A percentile compares a stretch with the other conserved stretches of the same genome.
phyloP scores from a whole-genome alignment of 2,113 vertebrate genomes.

The Addax nasomaculatus region DNA sequence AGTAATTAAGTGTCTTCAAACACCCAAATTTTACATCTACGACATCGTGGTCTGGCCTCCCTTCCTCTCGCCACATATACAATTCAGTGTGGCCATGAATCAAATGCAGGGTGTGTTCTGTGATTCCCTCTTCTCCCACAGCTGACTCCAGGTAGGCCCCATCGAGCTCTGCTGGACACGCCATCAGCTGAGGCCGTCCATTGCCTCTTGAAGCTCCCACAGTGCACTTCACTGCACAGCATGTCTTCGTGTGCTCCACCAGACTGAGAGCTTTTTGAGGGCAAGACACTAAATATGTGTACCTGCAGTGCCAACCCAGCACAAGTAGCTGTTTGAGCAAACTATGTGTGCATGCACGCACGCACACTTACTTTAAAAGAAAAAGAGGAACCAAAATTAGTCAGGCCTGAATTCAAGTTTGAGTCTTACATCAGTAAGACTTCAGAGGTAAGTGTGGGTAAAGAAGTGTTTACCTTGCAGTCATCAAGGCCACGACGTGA shows the following conservation, averaged over 20 bases:
- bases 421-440: neutral
- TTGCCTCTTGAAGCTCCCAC: neutral
- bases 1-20: neutral
- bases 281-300: neutral
- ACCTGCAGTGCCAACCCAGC: neutral
- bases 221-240: neutral
- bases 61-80: neutral
- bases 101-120: neutral
- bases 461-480: slow-evolving; percentile 77
- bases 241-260: neutral
- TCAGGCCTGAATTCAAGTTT: neutral
- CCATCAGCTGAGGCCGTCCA: neutral
- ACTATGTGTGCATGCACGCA: neutral
- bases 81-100: neutral
- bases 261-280: neutral
- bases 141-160: neutral
- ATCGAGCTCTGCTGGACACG: neutral
- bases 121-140: neutral
- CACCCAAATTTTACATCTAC: neutral
- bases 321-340: neutral
- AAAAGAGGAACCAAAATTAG: neutral
- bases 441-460: neutral
- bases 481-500: slow-evolving; percentile 64
- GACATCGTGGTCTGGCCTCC: neutral
- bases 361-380: neutral